These are phyloP conservation scores for Styela plicata DNA, from an alignment of 23 tunicate genomes.

Conservation along the genomic window DNA sequence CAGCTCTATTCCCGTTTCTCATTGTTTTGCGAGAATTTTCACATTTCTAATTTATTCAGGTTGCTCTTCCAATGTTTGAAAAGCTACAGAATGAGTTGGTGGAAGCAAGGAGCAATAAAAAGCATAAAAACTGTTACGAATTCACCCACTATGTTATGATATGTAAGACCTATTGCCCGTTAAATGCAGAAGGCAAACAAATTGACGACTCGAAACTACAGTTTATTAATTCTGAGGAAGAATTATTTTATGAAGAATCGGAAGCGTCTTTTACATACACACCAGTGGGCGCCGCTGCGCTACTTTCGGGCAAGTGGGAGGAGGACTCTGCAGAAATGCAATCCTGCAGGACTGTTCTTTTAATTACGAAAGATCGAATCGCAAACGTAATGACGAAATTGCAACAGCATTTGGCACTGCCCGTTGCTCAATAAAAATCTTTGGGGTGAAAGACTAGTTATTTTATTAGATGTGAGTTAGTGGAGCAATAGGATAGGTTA, in stretches of 20 bases:
- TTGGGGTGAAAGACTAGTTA: too few species aligned
- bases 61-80: constrained; percentile 64
- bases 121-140: constrained; percentile 50
- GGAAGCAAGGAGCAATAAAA: constrained; percentile 23
- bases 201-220: background rate
- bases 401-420: constrained; percentile 21
- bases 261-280: constrained; percentile 30
- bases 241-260: constrained; percentile 61
- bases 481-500: too few species aligned
- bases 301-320: constrained; percentile 27
- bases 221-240: constrained; percentile 78
- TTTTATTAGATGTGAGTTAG: too few species aligned
- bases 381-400: constrained; percentile 29
- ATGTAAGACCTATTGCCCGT: constrained; percentile 32
- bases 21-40: too few species aligned
- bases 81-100: constrained; percentile 52
- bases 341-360: constrained; percentile 48
- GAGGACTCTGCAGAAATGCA: constrained; percentile 51
- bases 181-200: background rate
- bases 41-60: constrained; percentile 33
- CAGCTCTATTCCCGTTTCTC: too few species aligned
- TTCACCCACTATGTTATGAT: constrained; percentile 66
- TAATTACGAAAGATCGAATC: constrained; percentile 41
- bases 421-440: constrained; percentile 11
- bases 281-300: constrained; percentile 5